Conservation (phyloP, 2,113 vertebrate genomes). For the Nothoprocta perdicaria region DNA sequence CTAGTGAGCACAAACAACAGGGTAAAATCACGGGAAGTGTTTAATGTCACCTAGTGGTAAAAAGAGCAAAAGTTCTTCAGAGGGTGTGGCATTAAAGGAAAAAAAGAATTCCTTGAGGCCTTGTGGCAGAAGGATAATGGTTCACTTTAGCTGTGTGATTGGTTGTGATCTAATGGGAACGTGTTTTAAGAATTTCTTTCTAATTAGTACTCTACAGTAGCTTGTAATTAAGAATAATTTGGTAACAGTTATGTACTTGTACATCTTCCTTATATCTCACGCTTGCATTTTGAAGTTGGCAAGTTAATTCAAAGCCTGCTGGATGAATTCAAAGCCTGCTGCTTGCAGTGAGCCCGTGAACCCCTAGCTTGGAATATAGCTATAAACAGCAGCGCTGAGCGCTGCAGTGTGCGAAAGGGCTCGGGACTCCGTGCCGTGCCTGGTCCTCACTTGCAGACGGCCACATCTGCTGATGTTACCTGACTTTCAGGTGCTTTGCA, state of each 20-base stretch:
- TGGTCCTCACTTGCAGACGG: not conserved
- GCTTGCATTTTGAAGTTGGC: not conserved
- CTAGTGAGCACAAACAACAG: not conserved
- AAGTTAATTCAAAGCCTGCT: not conserved
- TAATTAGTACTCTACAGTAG: not conserved
- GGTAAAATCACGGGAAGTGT: not conserved
- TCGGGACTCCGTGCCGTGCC: not conserved
- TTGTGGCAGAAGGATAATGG: not conserved
- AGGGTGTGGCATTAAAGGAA: not conserved
- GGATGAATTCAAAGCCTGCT: rapidly evolving
- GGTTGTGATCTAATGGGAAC: not conserved
- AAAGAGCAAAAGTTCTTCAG: not conserved
- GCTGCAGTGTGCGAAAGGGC: not conserved
- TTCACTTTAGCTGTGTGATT: not conserved
- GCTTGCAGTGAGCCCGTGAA: not conserved
- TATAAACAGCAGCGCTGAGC: not conserved
- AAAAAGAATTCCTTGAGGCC: not conserved
- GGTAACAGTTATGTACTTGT: not conserved
- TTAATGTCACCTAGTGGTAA: not conserved
- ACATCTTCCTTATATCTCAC: not conserved
- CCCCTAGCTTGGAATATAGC: rapidly evolving
- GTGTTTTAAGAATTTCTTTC: not conserved
- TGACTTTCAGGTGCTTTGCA: not conserved
- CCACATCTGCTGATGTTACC: not conserved
- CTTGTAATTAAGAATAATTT: not conserved